Evolutionary conservation across 2,888 invertebrate genomes (phyloP).

Genomic region (Teleiodes luculella): DNA sequence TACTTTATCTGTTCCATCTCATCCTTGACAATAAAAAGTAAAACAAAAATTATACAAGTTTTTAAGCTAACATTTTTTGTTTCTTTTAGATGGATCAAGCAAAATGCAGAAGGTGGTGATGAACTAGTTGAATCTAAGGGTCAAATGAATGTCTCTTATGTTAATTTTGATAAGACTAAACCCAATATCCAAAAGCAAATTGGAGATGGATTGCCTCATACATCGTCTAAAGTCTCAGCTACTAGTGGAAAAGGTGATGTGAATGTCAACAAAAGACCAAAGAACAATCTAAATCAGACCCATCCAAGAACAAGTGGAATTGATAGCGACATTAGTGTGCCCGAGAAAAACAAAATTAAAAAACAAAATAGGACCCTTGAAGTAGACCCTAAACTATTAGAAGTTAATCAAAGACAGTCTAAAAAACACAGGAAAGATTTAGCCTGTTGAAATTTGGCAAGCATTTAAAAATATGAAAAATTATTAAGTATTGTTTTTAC

Average conservation of each 20-base stretch:
- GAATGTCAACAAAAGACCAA: background rate
- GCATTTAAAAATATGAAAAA: background rate
- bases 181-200: constrained; percentile 47
- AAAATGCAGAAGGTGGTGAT: constrained; percentile 51
- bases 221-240: constrained; percentile 30
- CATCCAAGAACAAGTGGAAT: constrained; percentile 27
- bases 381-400: constrained; percentile 38
- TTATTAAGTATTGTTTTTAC: background rate
- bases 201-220: constrained; percentile 40
- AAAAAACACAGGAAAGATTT: constrained; percentile 57
- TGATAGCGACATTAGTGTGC: constrained; percentile 37
- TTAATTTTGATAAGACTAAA: constrained; percentile 68
- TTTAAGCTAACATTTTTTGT: too few species aligned
- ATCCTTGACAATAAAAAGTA: too few species aligned
- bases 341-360: constrained; percentile 44
- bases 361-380: constrained; percentile 44
- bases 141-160: constrained; percentile 54
- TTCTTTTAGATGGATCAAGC: constrained; percentile 43
- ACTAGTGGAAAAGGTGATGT: background rate
- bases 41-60: too few species aligned
- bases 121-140: constrained; percentile 38
- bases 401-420: constrained; percentile 35
- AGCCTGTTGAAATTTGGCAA: background rate
- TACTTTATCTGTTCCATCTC: too few species aligned
- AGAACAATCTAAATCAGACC: constrained; percentile 24